phyloP scores from a whole-genome alignment of 2,888 invertebrate genomes.

The Nymphalis polychloros region DNA sequence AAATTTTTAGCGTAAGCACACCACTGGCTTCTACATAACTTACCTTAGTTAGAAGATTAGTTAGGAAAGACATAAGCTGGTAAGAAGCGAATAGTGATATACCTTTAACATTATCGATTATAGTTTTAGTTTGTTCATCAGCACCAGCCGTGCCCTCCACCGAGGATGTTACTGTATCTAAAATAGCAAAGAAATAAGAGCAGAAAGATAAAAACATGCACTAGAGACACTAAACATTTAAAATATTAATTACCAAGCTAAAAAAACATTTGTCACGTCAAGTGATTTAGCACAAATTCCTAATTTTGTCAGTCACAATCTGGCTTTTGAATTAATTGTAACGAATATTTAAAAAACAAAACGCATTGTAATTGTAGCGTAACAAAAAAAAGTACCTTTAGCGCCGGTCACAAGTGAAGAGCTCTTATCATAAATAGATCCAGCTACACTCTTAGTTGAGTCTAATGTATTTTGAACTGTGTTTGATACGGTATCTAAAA shows the following conservation, averaged over 20 bases:
- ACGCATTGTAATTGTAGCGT: background rate
- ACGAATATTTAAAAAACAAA: background rate
- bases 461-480: slow-evolving; percentile 66
- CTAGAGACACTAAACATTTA: slow-evolving; percentile 37
- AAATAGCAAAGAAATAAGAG: slow-evolving; percentile 35
- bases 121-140: slow-evolving; percentile 49
- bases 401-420: slow-evolving; percentile 49
- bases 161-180: slow-evolving; percentile 43
- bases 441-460: slow-evolving; percentile 71
- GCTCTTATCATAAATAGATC: slow-evolving; percentile 71
- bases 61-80: slow-evolving; percentile 2
- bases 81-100: slow-evolving; percentile 20
- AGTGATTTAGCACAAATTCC: background rate
- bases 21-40: background rate
- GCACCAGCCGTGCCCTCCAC: slow-evolving; percentile 40
- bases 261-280: background rate
- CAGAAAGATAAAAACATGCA: slow-evolving; percentile 29
- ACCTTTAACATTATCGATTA: slow-evolving; percentile 42
- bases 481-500: slow-evolving; percentile 49
- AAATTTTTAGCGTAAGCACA: too few relatives aligned
- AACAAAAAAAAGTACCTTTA: slow-evolving; percentile 45
- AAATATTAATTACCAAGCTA: background rate
- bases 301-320: background rate
- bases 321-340: background rate
- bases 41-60: background rate